Evolutionary conservation across 2,888 invertebrate genomes (phyloP).

Genomic region (Trichogramma evanescens): DNA sequence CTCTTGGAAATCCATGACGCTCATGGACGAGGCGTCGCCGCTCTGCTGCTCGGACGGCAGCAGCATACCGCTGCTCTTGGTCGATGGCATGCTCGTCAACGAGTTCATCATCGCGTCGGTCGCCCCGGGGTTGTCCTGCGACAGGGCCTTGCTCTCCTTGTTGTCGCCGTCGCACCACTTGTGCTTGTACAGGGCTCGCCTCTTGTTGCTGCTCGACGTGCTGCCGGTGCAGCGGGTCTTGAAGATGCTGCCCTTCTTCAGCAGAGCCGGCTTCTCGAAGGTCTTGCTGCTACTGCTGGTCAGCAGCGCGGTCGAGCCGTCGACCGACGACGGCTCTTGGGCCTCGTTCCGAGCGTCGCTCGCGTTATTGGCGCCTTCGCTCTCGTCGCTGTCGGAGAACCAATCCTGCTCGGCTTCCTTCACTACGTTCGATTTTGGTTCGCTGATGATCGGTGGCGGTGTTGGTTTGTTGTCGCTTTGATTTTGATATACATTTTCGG

Average conservation of each 20-base stretch:
- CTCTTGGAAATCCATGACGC: not conserved
- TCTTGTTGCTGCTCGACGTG: constrained; percentile 61
- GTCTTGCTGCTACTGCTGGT: constrained; percentile 36
- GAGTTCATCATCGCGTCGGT: constrained; percentile 28
- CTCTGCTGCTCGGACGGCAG: not conserved
- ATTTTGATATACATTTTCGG: too few relatives aligned
- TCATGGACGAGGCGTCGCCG: constrained; percentile 1
- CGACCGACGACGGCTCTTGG: constrained; percentile 19
- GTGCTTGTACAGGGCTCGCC: constrained; percentile 76
- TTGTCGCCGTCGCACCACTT: constrained; percentile 79
- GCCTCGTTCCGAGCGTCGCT: constrained; percentile 43
- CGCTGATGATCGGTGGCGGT: too few relatives aligned
- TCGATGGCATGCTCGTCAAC: constrained; percentile 30
- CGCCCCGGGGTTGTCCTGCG: constrained; percentile 26
- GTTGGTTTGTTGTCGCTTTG: too few relatives aligned
- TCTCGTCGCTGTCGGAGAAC: constrained; percentile 45
- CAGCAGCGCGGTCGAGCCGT: constrained; percentile 24
- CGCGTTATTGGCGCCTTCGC: constrained; percentile 49
- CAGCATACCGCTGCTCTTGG: constrained; percentile 22
- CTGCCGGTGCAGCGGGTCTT: constrained; percentile 69
- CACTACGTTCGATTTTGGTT: too few relatives aligned
- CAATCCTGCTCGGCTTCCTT: constrained; percentile 42
- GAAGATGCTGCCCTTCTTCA: constrained; percentile 82
- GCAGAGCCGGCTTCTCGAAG: constrained; percentile 31
- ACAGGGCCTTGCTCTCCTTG: constrained; percentile 24